These are phyloP conservation scores for Sebastes wilsoni DNA, from an alignment of 2,797 vertebrate genomes.

Conservation along the genomic window DNA sequence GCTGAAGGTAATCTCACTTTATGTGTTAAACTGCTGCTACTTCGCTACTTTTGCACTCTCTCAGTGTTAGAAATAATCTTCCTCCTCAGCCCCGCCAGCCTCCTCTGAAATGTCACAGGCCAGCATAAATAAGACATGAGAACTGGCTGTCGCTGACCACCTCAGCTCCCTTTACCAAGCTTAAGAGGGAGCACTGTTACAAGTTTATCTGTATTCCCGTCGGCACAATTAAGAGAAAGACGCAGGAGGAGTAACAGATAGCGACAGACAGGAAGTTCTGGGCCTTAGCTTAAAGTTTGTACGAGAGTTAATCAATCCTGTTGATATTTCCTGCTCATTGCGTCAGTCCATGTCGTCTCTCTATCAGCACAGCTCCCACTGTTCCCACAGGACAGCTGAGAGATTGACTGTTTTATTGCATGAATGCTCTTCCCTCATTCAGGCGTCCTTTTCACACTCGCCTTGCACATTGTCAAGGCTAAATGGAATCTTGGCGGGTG, in stretches of 20 bases:
- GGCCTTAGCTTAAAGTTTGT: neutral
- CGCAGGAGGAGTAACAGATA: neutral
- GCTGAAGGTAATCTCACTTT: conserved; percentile 1
- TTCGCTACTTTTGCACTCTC: conserved; percentile 15
- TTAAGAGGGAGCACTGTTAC: conserved; percentile 29
- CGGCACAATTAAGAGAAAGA: conserved; percentile 24
- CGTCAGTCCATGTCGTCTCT: conserved; percentile 34
- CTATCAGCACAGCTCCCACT: conserved; percentile 5
- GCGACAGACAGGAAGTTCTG: neutral
- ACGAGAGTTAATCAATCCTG: neutral
- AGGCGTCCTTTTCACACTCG: conserved; percentile 55
- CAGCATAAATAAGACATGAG: conserved; percentile 74
- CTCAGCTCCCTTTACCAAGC: conserved; percentile 38
- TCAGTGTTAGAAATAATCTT: conserved; percentile 37
- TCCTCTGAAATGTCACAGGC: conserved; percentile 69
- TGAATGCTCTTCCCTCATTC: conserved; percentile 57
- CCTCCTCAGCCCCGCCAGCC: conserved; percentile 2
- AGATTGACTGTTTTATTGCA: conserved; percentile 54
- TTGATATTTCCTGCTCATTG: conserved; percentile 6
- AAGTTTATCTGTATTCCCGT: conserved; percentile 23
- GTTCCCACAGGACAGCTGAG: conserved; percentile 44
- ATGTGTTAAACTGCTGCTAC: conserved; percentile 26
- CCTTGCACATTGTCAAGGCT: conserved; percentile 61
- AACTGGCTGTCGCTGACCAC: conserved; percentile 47
- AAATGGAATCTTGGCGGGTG: conserved; percentile 60